A percentile compares a stretch with the other conserved stretches of the same genome.
Evolutionary conservation across 1,140 invertebrate genomes (phyloP).

Genomic region (Drosophila sturtevanti): DNA sequence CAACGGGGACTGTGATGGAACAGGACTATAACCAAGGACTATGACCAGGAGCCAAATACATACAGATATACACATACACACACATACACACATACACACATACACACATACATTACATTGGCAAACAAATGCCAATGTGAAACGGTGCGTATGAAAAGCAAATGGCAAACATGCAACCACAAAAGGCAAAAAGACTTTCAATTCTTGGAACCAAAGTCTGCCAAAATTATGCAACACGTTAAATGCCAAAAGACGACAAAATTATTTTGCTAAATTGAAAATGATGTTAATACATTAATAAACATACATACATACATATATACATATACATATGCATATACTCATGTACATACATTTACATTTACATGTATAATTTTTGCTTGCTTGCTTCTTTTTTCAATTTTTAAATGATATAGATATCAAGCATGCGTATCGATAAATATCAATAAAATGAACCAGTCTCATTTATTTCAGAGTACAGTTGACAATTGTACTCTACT

Average conservation of each 20-base stretch:
- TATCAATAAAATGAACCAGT: too few species aligned
- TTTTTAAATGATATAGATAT: too few species aligned
- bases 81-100: constrained; percentile 8
- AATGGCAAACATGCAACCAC: constrained; percentile 59
- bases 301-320: neutral
- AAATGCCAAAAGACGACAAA: constrained; percentile 3
- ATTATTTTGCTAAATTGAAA: constrained; percentile 38
- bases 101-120: neutral
- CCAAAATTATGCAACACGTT: constrained; percentile 18
- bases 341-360: neutral
- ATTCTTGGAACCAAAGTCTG: constrained; percentile 9
- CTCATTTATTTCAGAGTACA: too few species aligned
- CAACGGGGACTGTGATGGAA: constrained; percentile 22
- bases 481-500: too few species aligned
- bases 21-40: neutral
- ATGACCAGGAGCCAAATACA: neutral
- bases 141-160: constrained; percentile 66
- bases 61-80: neutral
- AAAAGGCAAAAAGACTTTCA: constrained; percentile 40
- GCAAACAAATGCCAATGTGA: constrained; percentile 65
- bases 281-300: constrained; percentile 12
- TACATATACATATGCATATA: neutral
- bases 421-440: too few species aligned
- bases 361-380: neutral
- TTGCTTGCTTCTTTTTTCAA: too few species aligned